These are phyloP conservation scores for Lethenteron reissneri DNA, from an alignment of 2,113 vertebrate genomes.

Conservation along the genomic window DNA sequence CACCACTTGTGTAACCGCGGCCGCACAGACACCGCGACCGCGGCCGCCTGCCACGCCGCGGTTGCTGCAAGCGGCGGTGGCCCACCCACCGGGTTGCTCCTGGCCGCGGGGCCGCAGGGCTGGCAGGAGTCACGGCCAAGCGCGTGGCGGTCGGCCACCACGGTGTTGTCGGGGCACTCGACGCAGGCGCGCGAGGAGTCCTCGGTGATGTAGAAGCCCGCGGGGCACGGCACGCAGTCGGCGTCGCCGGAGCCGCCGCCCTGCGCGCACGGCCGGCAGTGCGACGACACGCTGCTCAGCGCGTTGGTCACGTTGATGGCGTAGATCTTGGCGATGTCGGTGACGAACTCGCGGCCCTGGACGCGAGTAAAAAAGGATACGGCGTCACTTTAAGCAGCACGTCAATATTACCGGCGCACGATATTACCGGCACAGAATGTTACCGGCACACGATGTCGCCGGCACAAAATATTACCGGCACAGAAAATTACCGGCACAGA, in stretches of 20 bases:
- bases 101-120: conserved; percentile 58
- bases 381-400: too few relatives aligned
- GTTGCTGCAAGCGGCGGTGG: too few relatives aligned
- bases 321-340: conserved; percentile 44
- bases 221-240: conserved; percentile 60
- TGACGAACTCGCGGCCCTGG: too few relatives aligned
- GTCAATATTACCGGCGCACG: too few relatives aligned
- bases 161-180: conserved; percentile 52
- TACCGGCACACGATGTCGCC: too few relatives aligned
- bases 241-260: conserved; percentile 16
- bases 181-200: conserved; percentile 45
- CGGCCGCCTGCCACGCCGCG: too few relatives aligned
- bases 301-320: conserved; percentile 59
- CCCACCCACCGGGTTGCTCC: conserved; percentile 39
- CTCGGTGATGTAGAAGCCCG: conserved; percentile 59
- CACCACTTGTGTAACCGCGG: too few relatives aligned
- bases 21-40: too few relatives aligned
- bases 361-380: too few relatives aligned
- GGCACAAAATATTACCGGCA: too few relatives aligned
- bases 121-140: conserved; percentile 48
- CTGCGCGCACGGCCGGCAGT: conserved; percentile 56
- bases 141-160: conserved; percentile 47
- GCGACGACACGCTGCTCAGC: conserved; percentile 49
- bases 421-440: too few relatives aligned
- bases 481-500: too few relatives aligned